Evolutionary conservation across 2,888 invertebrate species (phyloP).

Genomic region (Piscicola geometra): DNA sequence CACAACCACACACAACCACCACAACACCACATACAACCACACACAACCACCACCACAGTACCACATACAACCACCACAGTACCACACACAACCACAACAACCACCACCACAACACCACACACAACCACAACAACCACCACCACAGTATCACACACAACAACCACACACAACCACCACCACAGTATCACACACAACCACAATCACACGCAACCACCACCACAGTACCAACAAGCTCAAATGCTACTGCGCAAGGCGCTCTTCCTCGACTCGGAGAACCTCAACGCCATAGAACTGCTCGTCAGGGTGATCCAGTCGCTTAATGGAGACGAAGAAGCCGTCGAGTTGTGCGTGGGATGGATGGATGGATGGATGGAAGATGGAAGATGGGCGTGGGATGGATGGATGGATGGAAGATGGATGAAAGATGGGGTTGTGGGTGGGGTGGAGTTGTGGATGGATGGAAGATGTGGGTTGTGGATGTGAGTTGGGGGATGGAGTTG

Average conservation of each 20-base stretch:
- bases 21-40: too few species aligned
- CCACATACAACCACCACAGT: too few species aligned
- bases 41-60: too few species aligned
- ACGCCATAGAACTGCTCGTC: background rate
- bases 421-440: background rate
- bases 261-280: background rate
- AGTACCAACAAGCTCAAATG: background rate
- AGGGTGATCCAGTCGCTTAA: background rate
- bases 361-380: background rate
- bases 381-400: background rate
- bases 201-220: background rate
- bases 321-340: constrained; percentile 10
- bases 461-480: background rate
- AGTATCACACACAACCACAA: too few species aligned
- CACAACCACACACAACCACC: too few species aligned
- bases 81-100: too few species aligned
- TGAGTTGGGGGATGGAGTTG: too few species aligned
- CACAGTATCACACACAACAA: too few species aligned
- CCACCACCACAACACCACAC: background rate
- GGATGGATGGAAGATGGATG: background rate
- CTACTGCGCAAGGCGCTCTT: background rate
- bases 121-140: background rate
- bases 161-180: too few species aligned
- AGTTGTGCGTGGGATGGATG: background rate
- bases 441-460: background rate